Evolutionary conservation across 2,797 vertebrate species (phyloP).

Genomic region (Phoeniculus purpureus): DNA sequence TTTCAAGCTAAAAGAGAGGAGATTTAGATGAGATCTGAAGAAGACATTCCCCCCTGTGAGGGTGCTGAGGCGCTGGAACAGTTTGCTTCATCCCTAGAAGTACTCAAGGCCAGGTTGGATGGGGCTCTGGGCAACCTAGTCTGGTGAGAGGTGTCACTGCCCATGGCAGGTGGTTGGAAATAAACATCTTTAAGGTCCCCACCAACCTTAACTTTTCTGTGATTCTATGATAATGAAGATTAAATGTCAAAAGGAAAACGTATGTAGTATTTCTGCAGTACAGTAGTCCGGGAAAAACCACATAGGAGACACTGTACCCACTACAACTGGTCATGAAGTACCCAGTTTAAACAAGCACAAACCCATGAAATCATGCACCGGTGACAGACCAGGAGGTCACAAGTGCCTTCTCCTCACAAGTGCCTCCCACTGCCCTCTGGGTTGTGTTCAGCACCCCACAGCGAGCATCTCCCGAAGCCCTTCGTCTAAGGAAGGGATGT

Average conservation of each 20-base stretch:
- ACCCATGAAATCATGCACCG: accelerated
- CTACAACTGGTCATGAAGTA: background rate
- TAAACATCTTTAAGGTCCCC: too few relatives aligned
- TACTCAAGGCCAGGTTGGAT: too few relatives aligned
- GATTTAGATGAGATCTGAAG: too few relatives aligned
- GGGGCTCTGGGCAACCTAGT: too few relatives aligned
- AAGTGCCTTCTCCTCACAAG: accelerated
- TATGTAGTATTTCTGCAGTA: background rate
- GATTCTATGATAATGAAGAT: background rate
- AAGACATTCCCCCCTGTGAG: too few relatives aligned
- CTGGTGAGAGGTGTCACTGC: too few relatives aligned
- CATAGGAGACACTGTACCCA: accelerated
- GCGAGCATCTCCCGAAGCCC: accelerated
- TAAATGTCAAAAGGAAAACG: background rate
- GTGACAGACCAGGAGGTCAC: accelerated
- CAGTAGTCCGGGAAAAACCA: background rate
- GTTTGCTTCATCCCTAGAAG: too few relatives aligned
- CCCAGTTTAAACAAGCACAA: background rate
- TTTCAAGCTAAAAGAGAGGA: too few relatives aligned
- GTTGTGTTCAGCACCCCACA: background rate
- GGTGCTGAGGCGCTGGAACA: too few relatives aligned
- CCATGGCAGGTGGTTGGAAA: too few relatives aligned
- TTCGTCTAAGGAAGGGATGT: background rate
- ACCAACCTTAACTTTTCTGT: too few relatives aligned
- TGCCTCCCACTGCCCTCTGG: accelerated